Percentiles rank a stretch among this genome's conserved stretches.
Evolutionary conservation across 2,113 vertebrate species (phyloP).

Genomic region (Ageneiosus marmoratus): DNA sequence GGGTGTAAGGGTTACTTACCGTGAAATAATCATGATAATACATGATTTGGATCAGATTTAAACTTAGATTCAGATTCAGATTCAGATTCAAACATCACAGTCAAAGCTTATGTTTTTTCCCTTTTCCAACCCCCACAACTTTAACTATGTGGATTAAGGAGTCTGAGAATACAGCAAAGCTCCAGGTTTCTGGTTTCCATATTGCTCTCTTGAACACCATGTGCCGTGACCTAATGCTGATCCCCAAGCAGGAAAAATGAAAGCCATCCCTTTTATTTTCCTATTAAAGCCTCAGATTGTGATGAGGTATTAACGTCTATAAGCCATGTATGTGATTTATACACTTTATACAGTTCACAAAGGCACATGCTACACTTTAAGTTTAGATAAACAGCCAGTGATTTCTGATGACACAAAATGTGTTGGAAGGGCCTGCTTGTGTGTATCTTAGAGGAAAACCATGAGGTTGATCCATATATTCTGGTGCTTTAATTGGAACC

Average conservation of each 20-base stretch:
- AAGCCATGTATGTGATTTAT: background rate
- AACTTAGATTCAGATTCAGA: too few species aligned
- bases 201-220: background rate
- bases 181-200: slow-evolving; percentile 1
- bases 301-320: background rate
- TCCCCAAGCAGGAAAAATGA: background rate
- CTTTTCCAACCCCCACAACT: background rate
- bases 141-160: slow-evolving; percentile 3
- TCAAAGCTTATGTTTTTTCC: slow-evolving; percentile 19
- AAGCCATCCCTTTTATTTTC: slow-evolving; percentile 1
- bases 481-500: slow-evolving; percentile 36
- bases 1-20: too few species aligned
- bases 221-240: background rate
- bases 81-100: background rate
- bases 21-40: too few species aligned
- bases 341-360: background rate
- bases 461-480: background rate
- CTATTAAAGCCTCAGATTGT: background rate
- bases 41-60: too few species aligned
- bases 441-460: background rate
- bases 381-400: slow-evolving; percentile 1
- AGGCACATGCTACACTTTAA: background rate
- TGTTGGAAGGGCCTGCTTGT: background rate
- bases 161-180: background rate
- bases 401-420: background rate